Conservation (phyloP, 2,113 vertebrate species). For the Cyprinus carpio region DNA sequence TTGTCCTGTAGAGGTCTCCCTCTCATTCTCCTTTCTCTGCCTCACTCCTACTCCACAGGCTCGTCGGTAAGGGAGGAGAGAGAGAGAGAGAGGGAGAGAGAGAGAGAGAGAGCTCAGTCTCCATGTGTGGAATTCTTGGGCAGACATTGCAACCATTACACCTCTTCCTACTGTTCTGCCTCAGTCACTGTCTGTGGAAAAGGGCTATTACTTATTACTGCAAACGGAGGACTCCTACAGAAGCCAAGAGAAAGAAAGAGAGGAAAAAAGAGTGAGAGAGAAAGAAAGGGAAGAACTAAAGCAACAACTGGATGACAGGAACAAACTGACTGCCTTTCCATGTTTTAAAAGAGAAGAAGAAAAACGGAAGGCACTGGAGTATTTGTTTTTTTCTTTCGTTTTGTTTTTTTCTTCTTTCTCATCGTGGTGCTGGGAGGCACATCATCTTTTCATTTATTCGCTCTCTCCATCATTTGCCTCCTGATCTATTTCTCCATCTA, state of each 20-base stretch:
- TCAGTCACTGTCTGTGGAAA: slow-evolving; percentile 50
- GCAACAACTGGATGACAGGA: slow-evolving; percentile 46
- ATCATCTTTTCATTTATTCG: slow-evolving; percentile 80
- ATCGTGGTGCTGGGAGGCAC: slow-evolving; percentile 81
- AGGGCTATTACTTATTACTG: slow-evolving; percentile 50
- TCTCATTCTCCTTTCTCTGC: slow-evolving; percentile 16
- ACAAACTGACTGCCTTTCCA: slow-evolving; percentile 36
- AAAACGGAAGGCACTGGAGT: slow-evolving; percentile 84
- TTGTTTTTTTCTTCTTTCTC: slow-evolving; percentile 82
- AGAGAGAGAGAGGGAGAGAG: slow-evolving; percentile 66
- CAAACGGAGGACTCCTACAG: slow-evolving; percentile 44
- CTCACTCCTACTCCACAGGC: slow-evolving; percentile 45
- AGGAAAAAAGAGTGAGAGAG: slow-evolving; percentile 27
- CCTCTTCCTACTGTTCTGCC: slow-evolving; percentile 51
- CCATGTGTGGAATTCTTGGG: slow-evolving; percentile 55
- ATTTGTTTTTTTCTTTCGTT: slow-evolving; percentile 84
- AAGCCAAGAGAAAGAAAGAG: slow-evolving; percentile 44
- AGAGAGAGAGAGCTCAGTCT: slow-evolving; percentile 61
- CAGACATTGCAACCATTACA: slow-evolving; percentile 55
- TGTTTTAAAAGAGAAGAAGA: slow-evolving; percentile 60
- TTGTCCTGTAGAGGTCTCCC: slow-evolving; percentile 68
- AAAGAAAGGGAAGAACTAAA: slow-evolving; percentile 20
- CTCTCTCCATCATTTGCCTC: slow-evolving; percentile 78
- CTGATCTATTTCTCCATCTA: slow-evolving; percentile 83
- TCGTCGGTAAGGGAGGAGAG: slow-evolving; percentile 56